Evolutionary conservation across 2,888 invertebrate genomes (phyloP), one percentile per base, ranked within the genome.

Genomic region (Ellobium chinense): DNA sequence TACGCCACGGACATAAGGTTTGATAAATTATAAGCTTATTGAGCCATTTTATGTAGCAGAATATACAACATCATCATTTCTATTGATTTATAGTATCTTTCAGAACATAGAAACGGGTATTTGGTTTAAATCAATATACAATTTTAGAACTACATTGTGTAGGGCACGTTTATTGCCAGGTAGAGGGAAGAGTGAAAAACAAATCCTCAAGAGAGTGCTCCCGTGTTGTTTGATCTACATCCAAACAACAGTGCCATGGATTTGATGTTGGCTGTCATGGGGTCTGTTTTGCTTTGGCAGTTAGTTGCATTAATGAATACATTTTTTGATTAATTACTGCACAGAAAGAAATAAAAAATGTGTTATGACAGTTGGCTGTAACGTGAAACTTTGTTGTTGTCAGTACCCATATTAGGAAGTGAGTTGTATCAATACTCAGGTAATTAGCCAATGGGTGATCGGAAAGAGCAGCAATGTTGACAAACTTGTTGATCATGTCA

Each of bases 341-440:
- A n/a, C n/a, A n/a, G n/a, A n/a, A n/a, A n/a, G n/a, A n/a, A n/a
- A n/a, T n/a, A n/a, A n/a, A n/a, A n/a, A n/a, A n/a, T n/a, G n/a
- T n/a, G n/a, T n/a, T n/a, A n/a, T n/a, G n/a, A n/a, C n/a, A n/a
- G n/a, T n/a, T n/a, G n/a, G n/a, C 29, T 58, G 24, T 18, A 21
- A 4, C 9, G 14, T 21, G 31, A 58, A 58, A 72, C 56, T 72
- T 72, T 72, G 72, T 72, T 73, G 39, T 74, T 75, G 75, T 75
- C 29, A 65, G 31, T 75, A 54, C 54, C 75, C 75, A 65, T 75
- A 75, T 75, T 37, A 60, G 75, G 75, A 46, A 56, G 31, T 9
- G 5, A 2, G 31, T 7, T 29, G 39, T 74, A 65, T 75, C 31
- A 65, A 65, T 75, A 65, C 65, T 75, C 75, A 37, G 34, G 31